A percentile compares a stretch with the other conserved stretches of the same genome.
phyloP scores from a whole-genome alignment of 2,113 vertebrate species.

The Bothrops jararaca region DNA sequence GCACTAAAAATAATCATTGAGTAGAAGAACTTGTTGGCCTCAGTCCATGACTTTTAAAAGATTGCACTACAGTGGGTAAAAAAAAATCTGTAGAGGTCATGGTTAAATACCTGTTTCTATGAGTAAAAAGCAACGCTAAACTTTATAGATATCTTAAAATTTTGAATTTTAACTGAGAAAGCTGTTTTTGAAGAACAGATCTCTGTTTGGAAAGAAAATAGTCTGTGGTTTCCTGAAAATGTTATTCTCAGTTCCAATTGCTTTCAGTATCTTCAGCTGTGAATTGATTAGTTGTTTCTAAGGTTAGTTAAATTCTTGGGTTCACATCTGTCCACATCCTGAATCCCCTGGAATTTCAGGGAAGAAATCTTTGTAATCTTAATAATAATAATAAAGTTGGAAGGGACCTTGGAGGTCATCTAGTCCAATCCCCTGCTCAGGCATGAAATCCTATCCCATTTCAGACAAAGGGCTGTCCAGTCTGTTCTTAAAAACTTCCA shows the following conservation, averaged over 20 bases:
- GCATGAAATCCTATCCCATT: too few species aligned
- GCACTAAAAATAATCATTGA: conserved; percentile 38
- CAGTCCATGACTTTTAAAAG: conserved; percentile 4
- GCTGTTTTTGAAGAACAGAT: too few species aligned
- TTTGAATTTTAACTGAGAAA: background rate
- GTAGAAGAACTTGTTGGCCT: background rate
- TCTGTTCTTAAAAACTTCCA: too few species aligned
- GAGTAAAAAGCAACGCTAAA: background rate
- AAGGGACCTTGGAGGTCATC: too few species aligned
- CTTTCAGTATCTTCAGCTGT: background rate
- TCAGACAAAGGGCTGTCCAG: too few species aligned
- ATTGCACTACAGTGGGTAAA: background rate
- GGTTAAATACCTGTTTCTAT: background rate
- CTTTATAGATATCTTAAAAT: background rate
- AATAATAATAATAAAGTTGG: too few species aligned
- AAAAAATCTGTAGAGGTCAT: background rate
- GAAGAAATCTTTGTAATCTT: background rate
- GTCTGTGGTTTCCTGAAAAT: background rate
- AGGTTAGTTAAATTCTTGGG: background rate
- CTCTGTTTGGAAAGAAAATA: accelerated
- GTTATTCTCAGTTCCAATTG: background rate
- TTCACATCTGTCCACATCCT: background rate
- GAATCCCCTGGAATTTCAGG: background rate
- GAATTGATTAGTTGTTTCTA: background rate
- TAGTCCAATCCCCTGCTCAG: too few species aligned